Evolutionary conservation across 2,113 vertebrate species (phyloP).

Genomic region (Anseranas semipalmata): DNA sequence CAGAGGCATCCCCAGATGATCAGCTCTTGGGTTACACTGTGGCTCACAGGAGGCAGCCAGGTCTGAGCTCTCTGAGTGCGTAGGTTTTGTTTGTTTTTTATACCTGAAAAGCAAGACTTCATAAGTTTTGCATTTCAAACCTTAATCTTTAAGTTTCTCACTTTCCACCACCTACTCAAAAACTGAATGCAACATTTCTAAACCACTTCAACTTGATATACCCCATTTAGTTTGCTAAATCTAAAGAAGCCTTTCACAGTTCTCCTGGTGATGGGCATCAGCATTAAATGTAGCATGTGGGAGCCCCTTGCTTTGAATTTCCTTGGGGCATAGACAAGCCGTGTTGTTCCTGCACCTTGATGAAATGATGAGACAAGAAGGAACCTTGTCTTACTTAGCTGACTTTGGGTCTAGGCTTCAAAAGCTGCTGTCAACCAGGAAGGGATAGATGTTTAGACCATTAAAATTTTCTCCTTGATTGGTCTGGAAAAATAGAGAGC

Average conservation of each 20-base stretch:
- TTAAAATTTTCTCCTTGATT: background rate
- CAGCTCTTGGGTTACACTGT: too few relatives aligned
- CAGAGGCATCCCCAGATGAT: background rate
- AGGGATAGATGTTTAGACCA: background rate
- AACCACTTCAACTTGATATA: slow-evolving; percentile 28
- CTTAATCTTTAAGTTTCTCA: background rate
- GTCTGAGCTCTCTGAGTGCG: background rate
- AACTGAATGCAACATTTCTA: background rate
- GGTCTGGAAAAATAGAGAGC: slow-evolving; percentile 25
- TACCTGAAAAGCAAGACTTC: background rate
- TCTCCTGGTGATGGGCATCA: slow-evolving; percentile 15
- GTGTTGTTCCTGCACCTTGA: background rate
- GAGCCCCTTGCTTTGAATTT: slow-evolving; percentile 17
- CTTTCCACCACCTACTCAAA: background rate
- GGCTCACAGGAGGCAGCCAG: background rate
- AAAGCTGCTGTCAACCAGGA: slow-evolving; percentile 12
- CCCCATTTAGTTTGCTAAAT: background rate
- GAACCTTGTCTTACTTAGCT: background rate
- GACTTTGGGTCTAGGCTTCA: background rate
- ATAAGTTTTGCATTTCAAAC: slow-evolving; percentile 11
- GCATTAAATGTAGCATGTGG: slow-evolving; percentile 2
- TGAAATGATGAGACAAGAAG: slow-evolving; percentile 1
- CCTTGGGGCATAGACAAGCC: slow-evolving; percentile 4
- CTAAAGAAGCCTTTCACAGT: slow-evolving; percentile 30
- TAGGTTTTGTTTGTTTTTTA: slow-evolving; percentile 15